phyloP scores from a whole-genome alignment of 2,888 invertebrate genomes.

The Lasioglossum marginatum region DNA sequence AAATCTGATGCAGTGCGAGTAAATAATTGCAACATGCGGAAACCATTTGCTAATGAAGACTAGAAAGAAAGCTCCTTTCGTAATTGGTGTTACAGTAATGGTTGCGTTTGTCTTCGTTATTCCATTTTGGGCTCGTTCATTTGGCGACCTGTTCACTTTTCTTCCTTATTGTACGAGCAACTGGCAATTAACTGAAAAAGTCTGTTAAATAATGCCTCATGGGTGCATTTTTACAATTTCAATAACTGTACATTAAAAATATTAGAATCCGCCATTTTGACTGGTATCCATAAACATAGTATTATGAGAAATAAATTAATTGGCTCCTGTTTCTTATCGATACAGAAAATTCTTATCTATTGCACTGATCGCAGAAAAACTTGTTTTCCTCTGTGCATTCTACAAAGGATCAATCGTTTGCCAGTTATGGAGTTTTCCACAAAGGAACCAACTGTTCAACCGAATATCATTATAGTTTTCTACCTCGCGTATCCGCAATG shows the following conservation, averaged over 20 bases:
- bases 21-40: not conserved
- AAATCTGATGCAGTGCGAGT: not conserved
- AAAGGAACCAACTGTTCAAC: no score
- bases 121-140: not conserved
- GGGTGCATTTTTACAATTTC: no score
- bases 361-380: no score
- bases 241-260: not conserved
- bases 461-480: no score
- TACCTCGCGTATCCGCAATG: no score
- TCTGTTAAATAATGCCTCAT: not conserved
- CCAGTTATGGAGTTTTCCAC: no score
- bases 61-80: not conserved
- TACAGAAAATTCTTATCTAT: no score
- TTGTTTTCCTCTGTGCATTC: no score
- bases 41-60: conserved; percentile 1
- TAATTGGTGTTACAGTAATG: not conserved
- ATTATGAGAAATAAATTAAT: not conserved
- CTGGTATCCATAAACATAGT: not conserved
- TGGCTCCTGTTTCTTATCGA: no score
- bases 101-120: not conserved
- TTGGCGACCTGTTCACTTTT: not conserved
- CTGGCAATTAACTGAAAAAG: not conserved
- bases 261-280: not conserved
- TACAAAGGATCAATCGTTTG: no score
- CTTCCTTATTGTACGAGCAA: not conserved